phyloP scores from a whole-genome alignment of 2,797 vertebrate species.

The Aratinga solstitialis region DNA sequence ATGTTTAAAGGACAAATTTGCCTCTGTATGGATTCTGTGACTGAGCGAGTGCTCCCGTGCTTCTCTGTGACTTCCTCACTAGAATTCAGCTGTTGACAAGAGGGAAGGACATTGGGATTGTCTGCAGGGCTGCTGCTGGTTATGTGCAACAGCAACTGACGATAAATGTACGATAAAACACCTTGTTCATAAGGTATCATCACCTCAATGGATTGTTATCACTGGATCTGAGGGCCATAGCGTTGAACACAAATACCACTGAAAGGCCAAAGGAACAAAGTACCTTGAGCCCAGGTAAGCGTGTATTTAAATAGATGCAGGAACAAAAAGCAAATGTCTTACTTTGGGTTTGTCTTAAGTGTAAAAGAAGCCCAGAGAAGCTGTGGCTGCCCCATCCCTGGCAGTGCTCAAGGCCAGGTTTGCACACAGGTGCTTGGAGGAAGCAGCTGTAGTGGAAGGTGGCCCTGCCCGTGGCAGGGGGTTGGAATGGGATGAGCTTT shows the following conservation, averaged over 20 bases:
- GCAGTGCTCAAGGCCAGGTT: neutral
- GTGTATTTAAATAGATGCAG: neutral
- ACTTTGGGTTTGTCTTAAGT: neutral
- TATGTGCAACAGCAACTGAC: neutral
- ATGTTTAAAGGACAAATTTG: fast-evolving
- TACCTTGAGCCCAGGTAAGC: fast-evolving
- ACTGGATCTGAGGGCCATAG: neutral
- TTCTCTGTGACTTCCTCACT: too few species aligned
- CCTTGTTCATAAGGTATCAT: neutral
- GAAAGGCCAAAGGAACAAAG: neutral
- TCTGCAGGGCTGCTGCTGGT: neutral
- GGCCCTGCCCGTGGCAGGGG: neutral
- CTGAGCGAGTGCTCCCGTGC: fast-evolving
- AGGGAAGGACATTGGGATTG: neutral
- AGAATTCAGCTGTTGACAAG: neutral
- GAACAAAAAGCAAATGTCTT: neutral
- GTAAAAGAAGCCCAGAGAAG: neutral
- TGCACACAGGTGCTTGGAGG: neutral
- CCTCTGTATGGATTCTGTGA: too few species aligned
- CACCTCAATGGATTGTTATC: neutral
- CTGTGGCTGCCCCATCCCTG: neutral
- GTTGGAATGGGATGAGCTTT: neutral
- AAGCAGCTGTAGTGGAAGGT: neutral
- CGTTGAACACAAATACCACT: neutral
- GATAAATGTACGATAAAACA: neutral